Base-by-base conservation (phyloP, 2,797 vertebrate genomes). In the Sebastes trivittatus region DNA sequence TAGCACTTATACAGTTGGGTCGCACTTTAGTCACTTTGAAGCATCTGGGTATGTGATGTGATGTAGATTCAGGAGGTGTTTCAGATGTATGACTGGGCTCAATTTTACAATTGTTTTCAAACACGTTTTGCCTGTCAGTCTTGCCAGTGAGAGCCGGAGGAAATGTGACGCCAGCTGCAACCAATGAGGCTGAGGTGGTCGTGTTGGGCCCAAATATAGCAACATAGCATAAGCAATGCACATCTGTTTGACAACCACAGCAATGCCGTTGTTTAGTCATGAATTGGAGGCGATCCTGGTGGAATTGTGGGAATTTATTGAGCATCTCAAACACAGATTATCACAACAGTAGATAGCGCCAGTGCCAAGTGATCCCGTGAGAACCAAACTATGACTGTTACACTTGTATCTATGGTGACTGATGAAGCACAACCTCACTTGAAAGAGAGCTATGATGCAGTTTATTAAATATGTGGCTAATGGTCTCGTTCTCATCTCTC, bases 381-480 rank as follows among this genome's bases (percentile, higher is more conserved):
- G 49, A 46, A n/a, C 38, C 30, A 52, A 67, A 16, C 42, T 56
- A 36, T 49, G 23, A 56, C 27, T 60, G 11, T 22, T 8, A 58
- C 38, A 34, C 25, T 63, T 22, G 13, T 71, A 23, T 75, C 13
- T 38, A 36, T 62, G 46, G 32, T 72, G 56, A 71, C 25, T 32
- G 56, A 76, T 71, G 18, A 73, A 71, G 60, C 38, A 62, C 72
- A 70, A 29, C 1, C 30, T 72, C 49, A n/a, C 23, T 56, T 52
- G n/a, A 72, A 74, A 75, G 56, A 42, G 11, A 25, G 42, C 30
- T 9, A 8, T 72, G 61, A 75, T 68, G 32, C 42, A 63, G 30
- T 46, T 56, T 49, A 42, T 78, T 72, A 69, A 69, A 73, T 54
- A 79, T 78, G 74, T 34, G 73, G 30, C 60, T 72, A 13, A 20